Conservation (phyloP, 2,797 vertebrate genomes). For the Pipistrellus kuhlii region DNA sequence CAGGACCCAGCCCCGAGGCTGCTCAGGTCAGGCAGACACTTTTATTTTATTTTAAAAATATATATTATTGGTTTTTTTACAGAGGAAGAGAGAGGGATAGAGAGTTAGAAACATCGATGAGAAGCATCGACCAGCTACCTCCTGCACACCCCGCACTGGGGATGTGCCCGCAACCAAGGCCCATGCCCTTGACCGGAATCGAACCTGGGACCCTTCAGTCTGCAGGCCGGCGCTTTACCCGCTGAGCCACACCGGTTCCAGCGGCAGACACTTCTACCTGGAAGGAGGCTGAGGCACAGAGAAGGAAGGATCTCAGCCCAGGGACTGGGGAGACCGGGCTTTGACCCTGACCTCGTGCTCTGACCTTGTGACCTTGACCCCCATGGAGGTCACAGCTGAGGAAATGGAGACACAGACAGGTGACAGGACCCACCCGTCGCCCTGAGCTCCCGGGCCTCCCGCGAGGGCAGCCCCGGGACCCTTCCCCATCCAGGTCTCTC, state of each 20-base stretch:
- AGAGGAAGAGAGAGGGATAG: too few species aligned
- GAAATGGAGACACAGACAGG: not conserved
- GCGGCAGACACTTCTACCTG: rapidly evolving
- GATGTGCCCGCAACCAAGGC: too few species aligned
- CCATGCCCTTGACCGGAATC: too few species aligned
- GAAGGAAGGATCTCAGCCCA: not conserved
- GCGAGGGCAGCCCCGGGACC: not conserved
- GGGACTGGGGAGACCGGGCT: not conserved
- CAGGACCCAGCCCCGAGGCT: not conserved
- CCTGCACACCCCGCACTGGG: too few species aligned
- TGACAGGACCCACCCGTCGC: rapidly evolving
- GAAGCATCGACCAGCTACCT: not conserved
- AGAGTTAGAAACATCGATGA: too few species aligned
- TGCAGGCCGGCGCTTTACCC: too few species aligned
- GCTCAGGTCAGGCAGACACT: rapidly evolving
- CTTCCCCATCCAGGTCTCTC: not conserved
- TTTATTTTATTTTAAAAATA: too few species aligned
- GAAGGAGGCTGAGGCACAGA: not conserved
- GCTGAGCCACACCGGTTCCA: too few species aligned
- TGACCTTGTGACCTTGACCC: rapidly evolving
- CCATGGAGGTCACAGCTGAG: not conserved
- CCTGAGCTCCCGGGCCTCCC: not conserved
- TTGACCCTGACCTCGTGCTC: not conserved
- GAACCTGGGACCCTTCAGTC: too few species aligned
- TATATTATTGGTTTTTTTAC: too few species aligned